Base-by-base conservation (phyloP, 2,888 invertebrate genomes). In the Cylindroiulus punctatus region DNA sequence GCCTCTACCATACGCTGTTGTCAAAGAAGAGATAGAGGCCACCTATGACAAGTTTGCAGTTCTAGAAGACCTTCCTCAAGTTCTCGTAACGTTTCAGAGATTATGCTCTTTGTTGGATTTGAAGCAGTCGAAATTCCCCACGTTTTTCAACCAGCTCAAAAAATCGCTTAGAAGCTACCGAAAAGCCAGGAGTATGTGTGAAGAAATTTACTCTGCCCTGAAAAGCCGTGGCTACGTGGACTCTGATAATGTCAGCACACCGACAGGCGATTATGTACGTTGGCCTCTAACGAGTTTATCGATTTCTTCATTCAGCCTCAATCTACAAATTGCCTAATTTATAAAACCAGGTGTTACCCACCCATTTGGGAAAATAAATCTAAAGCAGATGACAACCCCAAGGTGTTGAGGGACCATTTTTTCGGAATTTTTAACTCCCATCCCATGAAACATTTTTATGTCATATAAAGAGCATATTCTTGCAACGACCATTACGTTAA, bases 11-110 rank as follows among this genome's bases (percentile, higher is more conserved):
- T 26, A 65, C 0, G 26, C 8, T 12, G 65, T 65, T 22, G 65
- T 65, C 65, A 65, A 65, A 65, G 65, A 82, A 36, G 82, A 82
- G 22, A 42, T 82, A 10, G 82, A 82, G 42, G 82, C 40, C 8
- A 47, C 84, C 44, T 84, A 84, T 47, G 84, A 84, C 84, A 84
- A 84, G 40, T 84, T 84, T n/a, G 30, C 30, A 4, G 32, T 47
- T 42, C 19, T 47, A 4, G 84, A 84, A 19, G 47, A 84, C 84
- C 47, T 84, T 32, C 84, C 84, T 32, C 19, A 47, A 47, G 84
- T 84, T 30, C 40, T 84, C 8, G 40, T 22, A 30, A 30, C 19
- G 26, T 84, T 84, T 84, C 40, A 84, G 8, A 17, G 30, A 26
- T 14, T 84, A 7, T 84, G 84, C 26, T 84, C 84, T 7, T 47